Base-by-base conservation (phyloP, 1,140 invertebrate species). In the Steinernema feltiae region DNA sequence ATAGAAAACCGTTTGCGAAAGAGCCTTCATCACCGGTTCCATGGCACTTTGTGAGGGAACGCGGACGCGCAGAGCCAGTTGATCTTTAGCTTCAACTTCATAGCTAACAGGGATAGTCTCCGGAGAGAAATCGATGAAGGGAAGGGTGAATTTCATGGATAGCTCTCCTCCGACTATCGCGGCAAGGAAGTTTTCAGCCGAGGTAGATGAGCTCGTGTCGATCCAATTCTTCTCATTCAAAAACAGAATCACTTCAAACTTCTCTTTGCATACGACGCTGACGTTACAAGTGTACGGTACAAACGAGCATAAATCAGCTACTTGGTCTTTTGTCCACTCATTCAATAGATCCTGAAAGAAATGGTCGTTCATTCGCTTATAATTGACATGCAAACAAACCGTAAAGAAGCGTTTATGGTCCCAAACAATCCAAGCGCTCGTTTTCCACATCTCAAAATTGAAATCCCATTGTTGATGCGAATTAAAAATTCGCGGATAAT, bases 191-290 rank as follows among this genome's bases (percentile, higher is more conserved):
- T 85, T 85, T 32, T 86, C 82, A 15, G 82, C 78, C 17, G 80
- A 32, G n/a, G 70, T 72, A 27, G 79, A 53, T n/a, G 46, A 84
- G 70, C 78, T 83, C 15, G 82, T 84, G 87, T 99, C 96, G 80
- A 99, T 93, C 97, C 95, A 99, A 87, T 99, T 99, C 86, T 94
- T 94, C 86, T 98, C 94, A 89, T 98, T 99, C 76, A 93, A 92
- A 7, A 96, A 87, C 53, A 94, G 94, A 0, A 98, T 90, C 1
- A 98, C 88, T 88, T 99, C 95, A 89, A 98, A 98, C 76, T 88
- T 84, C 86, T 97, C 93, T 87, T 97, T 95, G 2, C 98, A 88
- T 0, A 93, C 89, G 48, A 99, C 88, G 79, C 91, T 93, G 80
- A 98, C 92, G 85, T 93, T 92, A 91, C 94, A 97, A 0, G 94